Percentiles rank a stretch among this genome's conserved stretches.
phyloP scores from a whole-genome alignment of 2,113 vertebrate genomes.

The Ptyas mucosa region DNA sequence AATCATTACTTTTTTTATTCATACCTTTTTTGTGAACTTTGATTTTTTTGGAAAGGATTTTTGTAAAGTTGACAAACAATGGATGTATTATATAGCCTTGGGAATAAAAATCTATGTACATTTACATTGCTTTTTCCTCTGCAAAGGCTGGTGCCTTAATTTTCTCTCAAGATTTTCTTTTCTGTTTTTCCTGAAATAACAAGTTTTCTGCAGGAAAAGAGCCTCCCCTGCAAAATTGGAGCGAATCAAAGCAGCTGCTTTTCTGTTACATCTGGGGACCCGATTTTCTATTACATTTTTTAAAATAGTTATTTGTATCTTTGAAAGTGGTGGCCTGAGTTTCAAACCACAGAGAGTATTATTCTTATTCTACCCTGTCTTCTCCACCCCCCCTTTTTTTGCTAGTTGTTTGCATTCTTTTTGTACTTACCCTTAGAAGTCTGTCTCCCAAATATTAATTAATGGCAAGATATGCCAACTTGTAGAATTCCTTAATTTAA shows the following conservation, averaged over 20 bases:
- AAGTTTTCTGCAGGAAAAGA: not conserved
- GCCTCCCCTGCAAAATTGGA: not conserved
- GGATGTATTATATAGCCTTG: not conserved
- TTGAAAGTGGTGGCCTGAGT: not conserved
- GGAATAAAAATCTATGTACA: not conserved
- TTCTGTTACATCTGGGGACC: not conserved
- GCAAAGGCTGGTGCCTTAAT: not conserved
- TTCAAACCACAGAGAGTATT: not conserved
- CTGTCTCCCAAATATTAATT: not conserved
- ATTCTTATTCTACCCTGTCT: not conserved
- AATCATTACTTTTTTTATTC: not conserved
- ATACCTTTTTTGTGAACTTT: not conserved
- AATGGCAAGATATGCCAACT: not conserved
- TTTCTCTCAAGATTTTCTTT: not conserved
- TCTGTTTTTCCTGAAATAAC: too few relatives aligned
- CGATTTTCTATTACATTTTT: not conserved
- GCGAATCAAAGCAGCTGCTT: not conserved
- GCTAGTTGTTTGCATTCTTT: not conserved
- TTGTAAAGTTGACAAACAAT: not conserved
- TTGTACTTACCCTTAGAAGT: not conserved
- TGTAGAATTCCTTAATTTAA: slow-evolving; percentile 48
- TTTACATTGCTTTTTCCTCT: not conserved
- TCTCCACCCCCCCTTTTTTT: too few relatives aligned
- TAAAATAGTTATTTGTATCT: not conserved
- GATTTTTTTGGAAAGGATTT: not conserved